phyloP scores from a whole-genome alignment of 2,113 vertebrate genomes.

The Onychorhynchus coronatus region DNA sequence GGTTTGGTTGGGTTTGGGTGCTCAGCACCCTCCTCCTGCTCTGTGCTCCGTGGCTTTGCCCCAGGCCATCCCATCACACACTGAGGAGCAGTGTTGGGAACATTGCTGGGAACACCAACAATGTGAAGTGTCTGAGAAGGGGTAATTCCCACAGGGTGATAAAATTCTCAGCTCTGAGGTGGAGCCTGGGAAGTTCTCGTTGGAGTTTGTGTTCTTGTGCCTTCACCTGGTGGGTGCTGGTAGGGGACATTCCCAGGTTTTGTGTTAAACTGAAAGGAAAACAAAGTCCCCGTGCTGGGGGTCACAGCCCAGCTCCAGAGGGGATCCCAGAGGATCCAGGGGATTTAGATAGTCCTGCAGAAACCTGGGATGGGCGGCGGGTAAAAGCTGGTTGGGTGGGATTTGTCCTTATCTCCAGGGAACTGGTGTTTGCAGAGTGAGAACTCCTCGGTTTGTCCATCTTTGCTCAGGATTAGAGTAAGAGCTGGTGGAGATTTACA shows the following conservation, averaged over 20 bases:
- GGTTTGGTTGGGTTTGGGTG: not conserved
- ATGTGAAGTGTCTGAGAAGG: rapidly evolving
- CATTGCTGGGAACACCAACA: not conserved
- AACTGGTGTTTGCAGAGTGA: not conserved
- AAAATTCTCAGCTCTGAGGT: not conserved
- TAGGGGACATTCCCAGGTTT: not conserved
- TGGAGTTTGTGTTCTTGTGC: not conserved
- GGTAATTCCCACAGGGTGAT: rapidly evolving
- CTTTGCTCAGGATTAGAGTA: not conserved
- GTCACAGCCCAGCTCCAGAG: not conserved
- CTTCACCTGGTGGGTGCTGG: not conserved
- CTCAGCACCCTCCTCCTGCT: not conserved
- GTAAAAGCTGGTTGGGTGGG: not conserved
- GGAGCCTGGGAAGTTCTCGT: not conserved
- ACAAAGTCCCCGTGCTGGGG: not conserved
- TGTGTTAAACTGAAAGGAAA: not conserved
- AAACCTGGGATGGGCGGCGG: not conserved
- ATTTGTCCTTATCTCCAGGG: not conserved
- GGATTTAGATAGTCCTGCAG: not conserved
- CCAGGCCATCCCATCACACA: not conserved
- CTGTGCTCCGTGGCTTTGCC: not conserved
- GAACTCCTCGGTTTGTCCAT: rapidly evolving
- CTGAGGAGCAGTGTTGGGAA: not conserved
- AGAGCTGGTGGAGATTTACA: not conserved
- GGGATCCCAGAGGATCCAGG: not conserved